Evolutionary conservation across 92 coral and sea anemone genomes (phyloP), one percentile per base, ranked within the genome.

Genomic region (Porites divaricata): DNA sequence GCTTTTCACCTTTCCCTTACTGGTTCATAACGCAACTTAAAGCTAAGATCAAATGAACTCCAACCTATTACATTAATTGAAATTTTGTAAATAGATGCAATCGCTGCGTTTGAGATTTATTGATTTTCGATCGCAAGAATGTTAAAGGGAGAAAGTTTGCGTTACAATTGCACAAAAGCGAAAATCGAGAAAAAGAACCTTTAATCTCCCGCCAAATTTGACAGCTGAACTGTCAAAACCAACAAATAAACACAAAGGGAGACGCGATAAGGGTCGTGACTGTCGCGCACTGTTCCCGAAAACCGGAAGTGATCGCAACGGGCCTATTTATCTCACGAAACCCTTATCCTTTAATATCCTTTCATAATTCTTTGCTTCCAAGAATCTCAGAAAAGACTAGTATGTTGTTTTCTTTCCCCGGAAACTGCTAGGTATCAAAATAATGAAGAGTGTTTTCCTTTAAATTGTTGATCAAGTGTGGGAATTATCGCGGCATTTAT

Each of bases 151-250:
- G 21, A 20, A 56, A 23, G 66, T 53, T 80, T 80, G 53, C 67
- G 76, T 68, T 79, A 50, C 84, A 52, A 3, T 8, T 53, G 69
- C 16, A n/a, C 41, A 69, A 67, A 68, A 67, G 56, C 26, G 68
- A 53, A 69, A 78, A 69, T n/a, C 51, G 6, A 14, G 54, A 74
- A 41, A 22, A 23, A 25, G 6, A 61, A 56, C 16, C 23, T 61
- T 21, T 80, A 80, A 51, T 80, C 85, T 80, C 85, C 67, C 85
- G 85, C 85, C 76, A 69, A 80, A 80, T 21, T 28, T 80, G 76
- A 70, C 85, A 80, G 70, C 35, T 80, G 57, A 68, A 1, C 76
- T 69, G 85, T 69, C 76, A 69, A 79, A 45, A 51, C 50, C 9
- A 65, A 78, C 72, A 78, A 65, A 24, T n/a, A 11, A 45, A 68